These are phyloP conservation scores for Parascotia fuliginaria DNA, from an alignment of 2,888 invertebrate species.

Conservation along the genomic window DNA sequence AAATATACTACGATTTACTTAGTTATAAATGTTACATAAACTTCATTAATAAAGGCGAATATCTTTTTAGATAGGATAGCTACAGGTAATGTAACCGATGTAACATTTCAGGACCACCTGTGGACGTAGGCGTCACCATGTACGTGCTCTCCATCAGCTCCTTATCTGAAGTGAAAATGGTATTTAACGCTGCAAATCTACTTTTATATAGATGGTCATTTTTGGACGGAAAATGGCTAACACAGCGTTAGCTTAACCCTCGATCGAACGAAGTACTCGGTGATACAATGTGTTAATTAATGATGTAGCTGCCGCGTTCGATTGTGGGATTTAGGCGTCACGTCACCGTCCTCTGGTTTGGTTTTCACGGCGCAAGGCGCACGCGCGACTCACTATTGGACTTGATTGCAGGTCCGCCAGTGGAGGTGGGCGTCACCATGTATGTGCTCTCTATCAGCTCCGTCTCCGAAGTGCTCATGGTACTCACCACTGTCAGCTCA, in stretches of 20 bases:
- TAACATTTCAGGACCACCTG: conserved; percentile 90
- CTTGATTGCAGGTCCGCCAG: conserved; percentile 96
- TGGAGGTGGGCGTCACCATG: conserved; percentile 99
- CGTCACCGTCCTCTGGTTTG: conserved; percentile 75
- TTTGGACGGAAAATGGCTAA: conserved; percentile 47
- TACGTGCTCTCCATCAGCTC: conserved; percentile 95
- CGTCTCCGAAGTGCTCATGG: conserved; percentile 99
- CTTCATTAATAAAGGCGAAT: conserved; percentile 2
- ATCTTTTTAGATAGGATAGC: conserved; percentile 15
- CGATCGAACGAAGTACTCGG: conserved; percentile 54
- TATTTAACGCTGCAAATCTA: conserved; percentile 61
- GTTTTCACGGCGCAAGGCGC: conserved; percentile 74
- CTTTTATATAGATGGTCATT: conserved; percentile 63
- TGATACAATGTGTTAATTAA: conserved; percentile 5
- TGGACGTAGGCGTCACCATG: conserved; percentile 94
- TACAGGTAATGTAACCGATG: conserved; percentile 56
- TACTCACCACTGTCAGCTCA: conserved; percentile 87
- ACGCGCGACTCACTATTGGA: conserved; percentile 79
- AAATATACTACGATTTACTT: neutral
- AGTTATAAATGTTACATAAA: neutral
- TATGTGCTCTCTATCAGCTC: conserved; percentile 99
- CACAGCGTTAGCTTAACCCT: conserved; percentile 54
- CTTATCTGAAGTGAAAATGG: conserved; percentile 94
- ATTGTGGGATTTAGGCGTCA: conserved; percentile 60
- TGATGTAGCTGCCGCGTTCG: conserved; percentile 46